A percentile compares a stretch with the other conserved stretches of the same genome.
Evolutionary conservation across 2,888 invertebrate genomes (phyloP).

Genomic region (Drosophila bunnanda): DNA sequence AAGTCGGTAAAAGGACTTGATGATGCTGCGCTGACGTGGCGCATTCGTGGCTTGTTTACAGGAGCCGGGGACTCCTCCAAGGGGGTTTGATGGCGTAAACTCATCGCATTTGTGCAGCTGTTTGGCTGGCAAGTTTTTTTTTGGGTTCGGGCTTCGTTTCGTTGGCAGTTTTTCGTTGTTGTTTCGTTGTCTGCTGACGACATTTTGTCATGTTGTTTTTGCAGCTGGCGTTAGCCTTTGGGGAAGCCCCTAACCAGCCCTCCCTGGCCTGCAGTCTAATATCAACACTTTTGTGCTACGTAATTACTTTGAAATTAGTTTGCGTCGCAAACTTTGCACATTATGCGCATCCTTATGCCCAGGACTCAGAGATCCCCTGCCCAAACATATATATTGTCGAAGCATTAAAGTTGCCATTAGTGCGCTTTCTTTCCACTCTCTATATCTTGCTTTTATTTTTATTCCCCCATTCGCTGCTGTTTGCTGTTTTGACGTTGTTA

Average conservation of each 20-base stretch:
- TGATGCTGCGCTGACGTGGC: slow-evolving; percentile 58
- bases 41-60: slow-evolving; percentile 44
- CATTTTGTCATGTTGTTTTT: slow-evolving; percentile 72
- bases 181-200: slow-evolving; percentile 58
- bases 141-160: slow-evolving; percentile 21
- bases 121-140: slow-evolving; percentile 49
- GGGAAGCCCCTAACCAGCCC: slow-evolving; percentile 13
- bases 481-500: slow-evolving; percentile 65
- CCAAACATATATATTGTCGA: slow-evolving; percentile 47
- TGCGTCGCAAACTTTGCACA: slow-evolving; percentile 81
- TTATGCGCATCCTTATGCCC: slow-evolving; percentile 78
- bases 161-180: slow-evolving; percentile 5
- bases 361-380: slow-evolving; percentile 37
- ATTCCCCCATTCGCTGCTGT: slow-evolving; percentile 34
- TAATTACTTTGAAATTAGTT: slow-evolving; percentile 84
- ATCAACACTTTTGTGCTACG: slow-evolving; percentile 82
- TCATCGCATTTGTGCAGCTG: slow-evolving; percentile 62
- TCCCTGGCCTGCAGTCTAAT: slow-evolving; percentile 67
- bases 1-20: slow-evolving; percentile 49
- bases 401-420: slow-evolving; percentile 77
- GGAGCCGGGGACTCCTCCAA: not conserved
- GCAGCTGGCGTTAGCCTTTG: slow-evolving; percentile 35
- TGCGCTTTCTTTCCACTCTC: slow-evolving; percentile 31
- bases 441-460: slow-evolving; percentile 7
- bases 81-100: slow-evolving; percentile 23